Percentiles rank a stretch among this genome's conserved stretches.
phyloP scores from a whole-genome alignment of 1,140 invertebrate species.

The Drosophila saltans region DNA sequence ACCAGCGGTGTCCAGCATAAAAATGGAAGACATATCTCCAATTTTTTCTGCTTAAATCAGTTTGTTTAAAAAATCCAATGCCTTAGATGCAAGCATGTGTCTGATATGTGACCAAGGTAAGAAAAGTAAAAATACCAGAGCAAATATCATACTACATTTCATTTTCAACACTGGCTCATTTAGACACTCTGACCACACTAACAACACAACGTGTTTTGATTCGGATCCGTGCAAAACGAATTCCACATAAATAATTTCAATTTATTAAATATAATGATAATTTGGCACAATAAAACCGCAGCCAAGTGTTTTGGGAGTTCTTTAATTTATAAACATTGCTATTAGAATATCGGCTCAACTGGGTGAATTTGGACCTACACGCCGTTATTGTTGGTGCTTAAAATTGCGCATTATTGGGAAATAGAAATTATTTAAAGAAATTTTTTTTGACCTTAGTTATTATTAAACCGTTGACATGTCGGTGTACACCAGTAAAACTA shows the following conservation, averaged over 20 bases:
- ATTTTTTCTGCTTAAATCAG: not conserved
- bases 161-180: not conserved
- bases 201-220: slow-evolving; percentile 53
- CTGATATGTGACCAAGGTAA: not conserved
- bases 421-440: slow-evolving; percentile 12
- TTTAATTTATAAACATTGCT: slow-evolving; percentile 27
- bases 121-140: not conserved
- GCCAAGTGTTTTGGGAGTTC: slow-evolving; percentile 24
- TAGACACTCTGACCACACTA: not conserved
- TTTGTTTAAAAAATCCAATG: not conserved
- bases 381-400: not conserved
- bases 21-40: slow-evolving; percentile 62
- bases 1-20: slow-evolving; percentile 75
- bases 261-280: slow-evolving; percentile 41
- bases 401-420: slow-evolving; percentile 46
- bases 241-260: slow-evolving; percentile 2
- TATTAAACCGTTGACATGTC: slow-evolving; percentile 52
- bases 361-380: not conserved
- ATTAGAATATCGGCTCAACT: not conserved
- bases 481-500: slow-evolving; percentile 65
- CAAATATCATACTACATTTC: not conserved
- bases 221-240: slow-evolving; percentile 7
- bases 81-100: not conserved
- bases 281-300: slow-evolving; percentile 20
- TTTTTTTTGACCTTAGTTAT: slow-evolving; percentile 3